A percentile compares a stretch with the other conserved stretches of the same genome.
These are phyloP conservation scores for Falco berigora DNA, from an alignment of 2,797 vertebrate species.

Conservation along the genomic window DNA sequence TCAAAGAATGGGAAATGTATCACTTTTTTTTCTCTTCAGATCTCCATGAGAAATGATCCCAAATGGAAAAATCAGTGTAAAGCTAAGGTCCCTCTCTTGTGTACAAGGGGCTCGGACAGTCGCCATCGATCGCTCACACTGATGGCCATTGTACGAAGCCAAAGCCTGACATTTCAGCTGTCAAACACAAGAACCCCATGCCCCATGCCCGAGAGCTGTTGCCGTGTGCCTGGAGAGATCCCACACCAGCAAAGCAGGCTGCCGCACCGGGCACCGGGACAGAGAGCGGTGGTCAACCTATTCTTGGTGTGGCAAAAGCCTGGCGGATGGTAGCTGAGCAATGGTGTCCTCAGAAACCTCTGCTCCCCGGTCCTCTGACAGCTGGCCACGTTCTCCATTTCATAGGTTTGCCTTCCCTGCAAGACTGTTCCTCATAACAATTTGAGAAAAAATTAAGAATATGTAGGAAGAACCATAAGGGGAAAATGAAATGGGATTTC, in stretches of 20 bases:
- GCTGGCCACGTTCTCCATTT: background rate
- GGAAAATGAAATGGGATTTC: background rate
- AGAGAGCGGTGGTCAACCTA: background rate
- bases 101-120: background rate
- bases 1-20: slow-evolving; percentile 47
- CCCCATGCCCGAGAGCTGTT: background rate
- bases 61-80: background rate
- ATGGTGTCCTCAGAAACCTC: background rate
- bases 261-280: background rate
- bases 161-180: background rate
- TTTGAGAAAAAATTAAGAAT: background rate
- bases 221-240: fast-evolving
- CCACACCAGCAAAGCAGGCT: background rate
- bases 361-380: background rate
- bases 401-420: background rate
- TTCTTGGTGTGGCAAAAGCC: background rate
- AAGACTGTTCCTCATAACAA: background rate
- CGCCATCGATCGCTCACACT: fast-evolving
- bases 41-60: background rate
- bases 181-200: background rate
- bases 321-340: background rate
- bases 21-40: background rate
- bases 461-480: background rate
- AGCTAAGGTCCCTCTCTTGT: background rate
- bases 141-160: background rate